Evolutionary conservation across 2,797 vertebrate genomes (phyloP).

Genomic region (Tragopan temminckii): DNA sequence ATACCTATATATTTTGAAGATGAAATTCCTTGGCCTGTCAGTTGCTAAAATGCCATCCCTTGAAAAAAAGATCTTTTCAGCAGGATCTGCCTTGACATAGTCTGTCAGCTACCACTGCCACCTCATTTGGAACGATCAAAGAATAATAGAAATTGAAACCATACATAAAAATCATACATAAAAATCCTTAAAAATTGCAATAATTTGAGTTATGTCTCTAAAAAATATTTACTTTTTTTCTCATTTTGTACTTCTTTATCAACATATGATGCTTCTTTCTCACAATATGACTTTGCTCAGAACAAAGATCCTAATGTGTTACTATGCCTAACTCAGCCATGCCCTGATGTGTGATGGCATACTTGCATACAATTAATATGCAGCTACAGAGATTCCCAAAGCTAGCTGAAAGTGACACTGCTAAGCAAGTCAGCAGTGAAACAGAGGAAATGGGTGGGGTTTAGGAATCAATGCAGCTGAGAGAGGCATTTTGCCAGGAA

Average conservation of each 20-base stretch:
- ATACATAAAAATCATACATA: background rate
- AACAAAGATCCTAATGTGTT: constrained; percentile 26
- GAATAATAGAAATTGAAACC: background rate
- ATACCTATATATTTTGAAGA: background rate
- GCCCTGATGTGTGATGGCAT: constrained; percentile 10
- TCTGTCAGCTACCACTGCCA: background rate
- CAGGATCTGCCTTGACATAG: background rate
- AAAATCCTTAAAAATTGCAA: background rate
- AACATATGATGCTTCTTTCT: background rate
- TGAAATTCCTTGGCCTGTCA: background rate
- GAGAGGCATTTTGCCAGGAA: constrained; percentile 60
- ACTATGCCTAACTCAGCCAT: background rate
- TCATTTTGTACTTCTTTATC: background rate
- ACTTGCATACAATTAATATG: constrained; percentile 53
- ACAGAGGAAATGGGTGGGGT: constrained; percentile 71
- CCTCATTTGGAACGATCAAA: background rate
- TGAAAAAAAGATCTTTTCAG: background rate
- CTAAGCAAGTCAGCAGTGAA: constrained; percentile 50
- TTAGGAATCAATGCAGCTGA: constrained; percentile 61
- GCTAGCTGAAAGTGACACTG: constrained; percentile 28
- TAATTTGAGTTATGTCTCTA: background rate
- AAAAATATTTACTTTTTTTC: background rate
- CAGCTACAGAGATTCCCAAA: constrained; percentile 53
- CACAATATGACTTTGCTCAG: background rate
- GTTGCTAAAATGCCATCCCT: background rate